Evolutionary conservation across 2,888 invertebrate species (phyloP), one percentile per base, ranked within the genome.

Genomic region (Clunio marinus): DNA sequence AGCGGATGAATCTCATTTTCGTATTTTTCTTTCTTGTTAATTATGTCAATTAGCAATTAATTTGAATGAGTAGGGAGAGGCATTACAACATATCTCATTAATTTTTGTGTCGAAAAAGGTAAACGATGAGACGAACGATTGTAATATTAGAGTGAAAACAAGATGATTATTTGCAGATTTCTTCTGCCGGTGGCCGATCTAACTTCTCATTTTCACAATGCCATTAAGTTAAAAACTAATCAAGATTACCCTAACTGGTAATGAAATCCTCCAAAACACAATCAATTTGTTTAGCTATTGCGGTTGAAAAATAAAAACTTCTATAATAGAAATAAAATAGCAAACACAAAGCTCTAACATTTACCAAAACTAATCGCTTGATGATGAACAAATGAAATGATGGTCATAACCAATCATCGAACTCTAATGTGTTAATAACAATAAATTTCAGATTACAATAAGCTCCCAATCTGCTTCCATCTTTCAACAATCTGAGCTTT

Each of bases 1-100:
- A 51, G 22, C 51, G 22, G n/a, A 3, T 13, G 51, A 41, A 10
- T 41, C 41, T 8, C n/a, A 41, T n/a, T n/a, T n/a, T n/a, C n/a
- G n/a, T 10, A 32, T 32, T 32, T 41, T 41, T 41, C 15, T 41
- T 51, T n/a, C 51, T 66, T 66, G 66, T 55, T 63, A 66, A 66
- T 66, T 66, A 66, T 66, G 66, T 55, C 66, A 66, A 66, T 66
- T 46, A 66, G 55, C 66, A 32, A 66, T 66, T 66, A 66, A 35
- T 22, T 15, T 28, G 24, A 66, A 66, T 66, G 55, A 62, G 41
- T n/a, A 35, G n/a, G 58, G 10, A n/a, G 17, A 46, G 10, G 17
- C 17, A 32, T 4, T 17, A 22, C 51, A 51, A 51, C 20, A 20
- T 22, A 13, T 13, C 51, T 22, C 51, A 51, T 51, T 51, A 51